A percentile compares a stretch with the other conserved stretches of the same genome.
Conservation (phyloP, 2,888 invertebrate species). For the Nineta flava region DNA sequence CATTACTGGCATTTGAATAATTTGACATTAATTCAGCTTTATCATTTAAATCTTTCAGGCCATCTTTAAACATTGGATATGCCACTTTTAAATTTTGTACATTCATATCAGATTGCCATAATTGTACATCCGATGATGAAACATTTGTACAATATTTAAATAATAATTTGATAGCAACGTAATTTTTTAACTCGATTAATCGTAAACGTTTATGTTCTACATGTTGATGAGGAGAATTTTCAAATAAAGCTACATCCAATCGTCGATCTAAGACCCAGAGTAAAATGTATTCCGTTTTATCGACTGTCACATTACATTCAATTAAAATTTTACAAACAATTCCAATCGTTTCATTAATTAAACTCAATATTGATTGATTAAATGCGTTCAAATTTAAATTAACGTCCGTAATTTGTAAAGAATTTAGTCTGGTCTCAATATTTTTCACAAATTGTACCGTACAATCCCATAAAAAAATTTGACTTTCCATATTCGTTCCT, state of each 20-base stretch:
- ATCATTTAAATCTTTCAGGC: slow-evolving; percentile 35
- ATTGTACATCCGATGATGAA: slow-evolving; percentile 28
- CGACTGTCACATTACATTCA: slow-evolving; percentile 29
- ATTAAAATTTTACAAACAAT: slow-evolving; percentile 38
- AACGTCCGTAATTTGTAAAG: slow-evolving; percentile 9
- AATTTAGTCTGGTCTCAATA: slow-evolving; percentile 13
- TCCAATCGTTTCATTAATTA: slow-evolving; percentile 34
- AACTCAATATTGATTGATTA: slow-evolving; percentile 32
- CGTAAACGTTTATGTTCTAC: slow-evolving; percentile 13
- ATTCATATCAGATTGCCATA: slow-evolving; percentile 36
- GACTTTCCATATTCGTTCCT: slow-evolving; percentile 30
- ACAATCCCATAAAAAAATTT: slow-evolving; percentile 38
- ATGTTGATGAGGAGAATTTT: not conserved
- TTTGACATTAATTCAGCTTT: slow-evolving; percentile 39
- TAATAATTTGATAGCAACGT: slow-evolving; percentile 37
- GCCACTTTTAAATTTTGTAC: slow-evolving; percentile 37
- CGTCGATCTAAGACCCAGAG: slow-evolving; percentile 47
- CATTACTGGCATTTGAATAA: slow-evolving; percentile 35
- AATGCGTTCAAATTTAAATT: slow-evolving; percentile 26
- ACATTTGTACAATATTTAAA: slow-evolving; percentile 32
- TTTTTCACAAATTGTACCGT: slow-evolving; percentile 30
- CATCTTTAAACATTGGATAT: slow-evolving; percentile 37
- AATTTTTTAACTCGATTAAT: slow-evolving; percentile 16
- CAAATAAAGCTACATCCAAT: slow-evolving; percentile 29
- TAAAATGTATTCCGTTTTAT: slow-evolving; percentile 34